Evolutionary conservation across 2,888 invertebrate species (phyloP).

Genomic region (Oscheius sp.): DNA sequence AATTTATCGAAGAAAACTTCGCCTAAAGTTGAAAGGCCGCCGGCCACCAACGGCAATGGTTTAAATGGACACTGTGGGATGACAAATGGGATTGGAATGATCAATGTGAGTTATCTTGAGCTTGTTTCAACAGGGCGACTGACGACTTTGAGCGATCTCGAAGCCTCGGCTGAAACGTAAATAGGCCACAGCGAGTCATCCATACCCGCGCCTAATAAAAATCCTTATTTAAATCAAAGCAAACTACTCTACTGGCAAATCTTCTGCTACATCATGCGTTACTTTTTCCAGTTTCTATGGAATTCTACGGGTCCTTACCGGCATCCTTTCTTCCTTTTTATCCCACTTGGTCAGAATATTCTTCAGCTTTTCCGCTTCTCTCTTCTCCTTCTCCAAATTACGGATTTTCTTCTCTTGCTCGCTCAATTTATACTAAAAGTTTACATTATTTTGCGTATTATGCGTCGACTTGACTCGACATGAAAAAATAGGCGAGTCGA

Average conservation of each 20-base stretch:
- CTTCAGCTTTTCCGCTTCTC: conserved; percentile 47
- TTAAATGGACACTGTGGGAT: not conserved
- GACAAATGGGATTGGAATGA: not conserved
- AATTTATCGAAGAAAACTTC: conserved; percentile 31
- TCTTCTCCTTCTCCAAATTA: conserved; percentile 50
- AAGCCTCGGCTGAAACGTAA: not conserved
- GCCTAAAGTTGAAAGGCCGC: not conserved
- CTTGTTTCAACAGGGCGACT: not conserved
- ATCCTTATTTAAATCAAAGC: too few species aligned
- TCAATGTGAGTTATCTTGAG: conserved; percentile 9
- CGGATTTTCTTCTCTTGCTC: conserved; percentile 51
- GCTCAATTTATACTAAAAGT: conserved; percentile 46
- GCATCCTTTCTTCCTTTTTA: not conserved
- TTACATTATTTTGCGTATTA: not conserved
- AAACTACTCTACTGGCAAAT: too few species aligned
- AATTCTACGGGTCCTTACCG: conserved; percentile 9
- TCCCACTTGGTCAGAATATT: conserved; percentile 51
- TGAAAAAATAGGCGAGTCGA: too few species aligned
- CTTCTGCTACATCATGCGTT: too few species aligned
- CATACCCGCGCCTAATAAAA: not conserved
- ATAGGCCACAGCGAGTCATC: conserved; percentile 10
- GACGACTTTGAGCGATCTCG: not conserved
- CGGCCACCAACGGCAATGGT: not conserved
- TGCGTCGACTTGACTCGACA: too few species aligned
- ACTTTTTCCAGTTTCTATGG: too few species aligned